Conservation (phyloP, 2,797 vertebrate species). For the Carduelis carduelis region DNA sequence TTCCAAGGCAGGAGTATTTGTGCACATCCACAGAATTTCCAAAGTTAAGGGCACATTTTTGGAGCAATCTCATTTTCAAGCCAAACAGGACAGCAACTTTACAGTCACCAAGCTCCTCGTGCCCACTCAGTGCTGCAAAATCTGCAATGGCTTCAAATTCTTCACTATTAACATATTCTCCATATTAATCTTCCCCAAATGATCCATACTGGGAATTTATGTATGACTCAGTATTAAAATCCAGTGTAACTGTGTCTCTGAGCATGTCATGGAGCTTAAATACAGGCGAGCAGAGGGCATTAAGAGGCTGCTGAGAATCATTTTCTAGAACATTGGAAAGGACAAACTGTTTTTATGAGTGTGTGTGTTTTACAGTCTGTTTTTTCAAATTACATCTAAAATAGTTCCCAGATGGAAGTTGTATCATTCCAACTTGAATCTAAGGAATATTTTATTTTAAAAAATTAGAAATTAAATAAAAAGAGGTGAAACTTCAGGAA, state of each 20-base stretch:
- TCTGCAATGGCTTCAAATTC: neutral
- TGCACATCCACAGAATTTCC: fast-evolving
- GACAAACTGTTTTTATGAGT: conserved; percentile 20
- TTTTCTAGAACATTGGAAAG: neutral
- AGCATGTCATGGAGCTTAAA: neutral
- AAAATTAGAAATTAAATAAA: neutral
- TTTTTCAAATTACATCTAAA: conserved; percentile 29
- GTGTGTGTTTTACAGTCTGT: conserved; percentile 2
- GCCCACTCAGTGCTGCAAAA: neutral
- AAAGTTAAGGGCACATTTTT: neutral
- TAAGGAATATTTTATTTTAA: neutral
- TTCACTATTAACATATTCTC: neutral
- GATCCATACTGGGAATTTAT: conserved; percentile 28
- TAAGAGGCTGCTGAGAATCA: conserved; percentile 1
- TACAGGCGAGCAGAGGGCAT: neutral
- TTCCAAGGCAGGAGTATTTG: neutral
- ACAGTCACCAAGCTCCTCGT: neutral
- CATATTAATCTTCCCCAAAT: neutral
- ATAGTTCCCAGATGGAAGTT: conserved; percentile 25
- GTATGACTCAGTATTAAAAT: neutral
- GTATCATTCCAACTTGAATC: neutral
- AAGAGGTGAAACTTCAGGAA: neutral
- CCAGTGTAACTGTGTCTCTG: neutral
- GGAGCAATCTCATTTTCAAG: neutral
- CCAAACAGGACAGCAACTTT: neutral